Evolutionary conservation across 1,140 invertebrate genomes (phyloP), one percentile per base, ranked within the genome.

Genomic region (Hyphantria cunea): DNA sequence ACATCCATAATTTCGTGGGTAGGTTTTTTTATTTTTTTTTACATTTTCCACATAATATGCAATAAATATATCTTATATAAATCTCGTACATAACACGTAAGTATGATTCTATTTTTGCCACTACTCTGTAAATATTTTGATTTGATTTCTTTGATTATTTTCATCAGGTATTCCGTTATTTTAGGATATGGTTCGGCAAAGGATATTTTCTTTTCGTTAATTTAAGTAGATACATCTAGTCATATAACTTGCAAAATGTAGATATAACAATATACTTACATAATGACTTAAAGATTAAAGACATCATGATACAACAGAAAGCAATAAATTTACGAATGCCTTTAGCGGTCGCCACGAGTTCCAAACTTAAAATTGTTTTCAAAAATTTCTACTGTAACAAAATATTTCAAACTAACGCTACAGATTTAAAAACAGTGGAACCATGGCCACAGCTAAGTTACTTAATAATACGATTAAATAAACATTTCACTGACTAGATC

Each of bases 61-160:
- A 89, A 82, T 89, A 84, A 84, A 87, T 87, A 72, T 80, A 78
- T 76, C 69, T 82, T 84, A 84, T 84, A 84, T 80, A 86, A 86
- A 84, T 74, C 61, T 78, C 68, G 76, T 83, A 79, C 70, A 82
- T 72, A 77, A 79, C 72, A 76, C 69, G 60, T 70, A 77, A 63
- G 41, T 81, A 72, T 74, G 66, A 74, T 68, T 69, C 72, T 83
- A 79, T 79, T 76, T 70, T 75, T 81, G 76, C 68, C 59, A 67
- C 82, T 86, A 84, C 53, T 76, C 72, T 84, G 84, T 89, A 89
- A 86, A 89, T 89, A 89, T 78, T 72, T 53, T 48, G 51, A 39
- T 71, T 56, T 65, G 68, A 70, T 82, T 64, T 84, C 56, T 65
- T 76, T 80, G 80, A 84, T 86, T 85, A 80, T 74, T 67, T 76